phyloP scores from a whole-genome alignment of 2,888 invertebrate species.

The Hedya salicella region DNA sequence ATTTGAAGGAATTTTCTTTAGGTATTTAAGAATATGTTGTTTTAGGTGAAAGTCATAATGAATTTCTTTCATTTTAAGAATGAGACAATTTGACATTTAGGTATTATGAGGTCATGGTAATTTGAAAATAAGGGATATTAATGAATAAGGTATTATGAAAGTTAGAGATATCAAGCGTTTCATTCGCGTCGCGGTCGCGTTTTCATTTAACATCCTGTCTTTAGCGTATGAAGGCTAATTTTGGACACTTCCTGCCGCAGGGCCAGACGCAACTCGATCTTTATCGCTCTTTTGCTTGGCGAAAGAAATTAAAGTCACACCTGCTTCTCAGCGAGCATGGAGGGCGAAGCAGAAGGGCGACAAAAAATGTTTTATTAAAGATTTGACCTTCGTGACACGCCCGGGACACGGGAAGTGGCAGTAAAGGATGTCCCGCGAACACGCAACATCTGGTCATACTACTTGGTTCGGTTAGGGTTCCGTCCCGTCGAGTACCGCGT shows the following conservation, averaged over 20 bases:
- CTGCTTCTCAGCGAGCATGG: slow-evolving; percentile 18
- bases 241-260: slow-evolving; percentile 22
- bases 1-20: no score
- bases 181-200: neutral
- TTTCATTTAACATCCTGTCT: slow-evolving; percentile 1
- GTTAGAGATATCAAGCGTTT: no score
- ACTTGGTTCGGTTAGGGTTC: slow-evolving; percentile 23
- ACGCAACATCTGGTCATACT: slow-evolving; percentile 39
- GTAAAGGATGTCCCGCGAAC: slow-evolving; percentile 34
- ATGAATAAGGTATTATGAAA: no score
- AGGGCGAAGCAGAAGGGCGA: slow-evolving; percentile 22
- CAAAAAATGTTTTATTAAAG: slow-evolving; percentile 42
- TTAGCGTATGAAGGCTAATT: slow-evolving; percentile 17
- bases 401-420: slow-evolving; percentile 32
- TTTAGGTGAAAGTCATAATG: no score
- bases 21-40: no score
- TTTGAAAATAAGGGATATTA: no score
- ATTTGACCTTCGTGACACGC: slow-evolving; percentile 43
- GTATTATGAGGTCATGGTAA: no score
- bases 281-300: slow-evolving; percentile 18
- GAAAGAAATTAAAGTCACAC: slow-evolving; percentile 36
- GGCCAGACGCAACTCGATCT: slow-evolving; percentile 31
- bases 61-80: no score
- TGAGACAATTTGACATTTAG: no score
- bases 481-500: no score